phyloP scores from a whole-genome alignment of 2,888 invertebrate genomes.

The Drosophila formosana region DNA sequence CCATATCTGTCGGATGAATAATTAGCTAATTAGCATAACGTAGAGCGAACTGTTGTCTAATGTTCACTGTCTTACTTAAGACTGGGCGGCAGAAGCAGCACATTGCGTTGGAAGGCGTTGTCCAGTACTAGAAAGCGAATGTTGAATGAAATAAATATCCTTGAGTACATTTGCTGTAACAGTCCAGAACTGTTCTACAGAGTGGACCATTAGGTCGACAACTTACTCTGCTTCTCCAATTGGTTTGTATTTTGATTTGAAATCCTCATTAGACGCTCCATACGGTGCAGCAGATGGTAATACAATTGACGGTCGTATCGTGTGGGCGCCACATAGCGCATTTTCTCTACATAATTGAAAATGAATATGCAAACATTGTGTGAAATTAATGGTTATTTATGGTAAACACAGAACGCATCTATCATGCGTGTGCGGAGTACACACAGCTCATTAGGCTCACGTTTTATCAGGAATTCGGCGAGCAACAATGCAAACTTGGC shows the following conservation, averaged over 20 bases:
- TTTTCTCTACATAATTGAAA: conserved; percentile 63
- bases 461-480: conserved; percentile 80
- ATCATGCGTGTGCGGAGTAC: conserved; percentile 37
- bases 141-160: neutral
- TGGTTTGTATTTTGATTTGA: conserved; percentile 3
- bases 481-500: conserved; percentile 72
- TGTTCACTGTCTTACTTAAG: conserved; percentile 39
- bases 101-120: conserved; percentile 72
- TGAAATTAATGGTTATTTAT: conserved; percentile 51
- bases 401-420: conserved; percentile 42
- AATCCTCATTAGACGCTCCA: conserved; percentile 47
- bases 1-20: conserved; percentile 42
- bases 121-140: conserved; percentile 60
- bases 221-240: conserved; percentile 49
- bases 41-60: neutral
- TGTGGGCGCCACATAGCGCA: conserved; percentile 75
- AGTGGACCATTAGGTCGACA: too few relatives aligned
- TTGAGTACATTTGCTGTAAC: too few relatives aligned
- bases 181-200: neutral
- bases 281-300: conserved; percentile 68
- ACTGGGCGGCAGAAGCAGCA: conserved; percentile 61
- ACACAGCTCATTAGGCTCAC: conserved; percentile 74
- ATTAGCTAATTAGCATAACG: conserved; percentile 4
- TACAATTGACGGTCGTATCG: conserved; percentile 76
- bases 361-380: conserved; percentile 19